Percentiles rank a stretch among this genome's conserved stretches.
These are phyloP conservation scores for Lepidocolaptes lacrymiger DNA, from an alignment of 2,797 vertebrate species.

Conservation along the genomic window DNA sequence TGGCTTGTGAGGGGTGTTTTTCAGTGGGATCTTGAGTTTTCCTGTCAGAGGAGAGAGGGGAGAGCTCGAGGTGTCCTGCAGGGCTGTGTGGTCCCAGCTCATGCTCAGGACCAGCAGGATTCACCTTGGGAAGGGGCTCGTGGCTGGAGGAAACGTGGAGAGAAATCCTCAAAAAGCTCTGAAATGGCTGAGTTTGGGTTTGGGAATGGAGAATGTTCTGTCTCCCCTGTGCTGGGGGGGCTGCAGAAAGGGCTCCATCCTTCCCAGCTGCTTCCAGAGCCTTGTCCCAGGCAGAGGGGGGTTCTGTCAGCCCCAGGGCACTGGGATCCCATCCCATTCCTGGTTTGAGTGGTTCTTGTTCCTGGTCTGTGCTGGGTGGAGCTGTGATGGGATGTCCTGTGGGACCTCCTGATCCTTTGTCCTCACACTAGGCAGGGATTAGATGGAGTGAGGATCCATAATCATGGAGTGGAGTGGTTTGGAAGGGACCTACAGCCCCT, in stretches of 20 bases:
- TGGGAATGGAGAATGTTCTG: neutral
- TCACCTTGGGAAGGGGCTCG: neutral
- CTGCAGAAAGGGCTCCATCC: neutral
- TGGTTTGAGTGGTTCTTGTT: neutral
- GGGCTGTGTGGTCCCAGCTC: neutral
- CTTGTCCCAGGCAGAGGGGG: neutral
- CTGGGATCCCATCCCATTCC: neutral
- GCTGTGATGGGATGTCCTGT: neutral
- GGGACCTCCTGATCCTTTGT: neutral
- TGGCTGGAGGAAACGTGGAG: neutral
- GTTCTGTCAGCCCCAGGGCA: neutral
- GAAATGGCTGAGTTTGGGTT: accelerated
- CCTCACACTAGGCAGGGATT: accelerated
- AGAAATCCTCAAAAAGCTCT: accelerated
- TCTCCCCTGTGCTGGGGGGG: neutral
- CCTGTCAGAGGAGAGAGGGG: neutral
- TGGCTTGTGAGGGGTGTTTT: accelerated
- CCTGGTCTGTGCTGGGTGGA: neutral
- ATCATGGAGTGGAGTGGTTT: neutral
- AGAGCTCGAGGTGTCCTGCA: neutral
- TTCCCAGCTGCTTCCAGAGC: neutral
- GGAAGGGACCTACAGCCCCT: neutral
- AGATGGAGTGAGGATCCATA: neutral
- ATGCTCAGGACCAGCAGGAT: accelerated
- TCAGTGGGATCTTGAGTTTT: neutral